phyloP scores from a whole-genome alignment of 1,140 invertebrate genomes.

The Metopolophium dirhodum region DNA sequence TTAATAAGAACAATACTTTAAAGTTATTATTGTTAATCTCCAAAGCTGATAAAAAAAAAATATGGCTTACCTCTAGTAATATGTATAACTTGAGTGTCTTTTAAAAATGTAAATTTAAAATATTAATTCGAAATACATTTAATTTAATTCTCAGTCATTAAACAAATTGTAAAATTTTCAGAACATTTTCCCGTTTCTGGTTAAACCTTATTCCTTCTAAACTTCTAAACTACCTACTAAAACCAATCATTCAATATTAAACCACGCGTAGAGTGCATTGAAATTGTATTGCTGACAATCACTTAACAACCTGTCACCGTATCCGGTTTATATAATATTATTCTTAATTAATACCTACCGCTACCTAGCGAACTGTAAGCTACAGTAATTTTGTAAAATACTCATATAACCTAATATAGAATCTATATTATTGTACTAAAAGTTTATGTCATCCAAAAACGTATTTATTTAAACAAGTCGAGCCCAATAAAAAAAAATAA shows the following conservation, averaged over 20 bases:
- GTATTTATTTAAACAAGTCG: no score
- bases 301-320: background rate
- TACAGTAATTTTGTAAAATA: background rate
- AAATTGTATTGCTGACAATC: background rate
- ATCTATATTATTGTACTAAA: no score
- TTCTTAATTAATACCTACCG: background rate
- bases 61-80: background rate
- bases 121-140: no score
- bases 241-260: background rate
- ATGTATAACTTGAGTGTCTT: no score
- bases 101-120: no score
- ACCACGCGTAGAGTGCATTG: background rate
- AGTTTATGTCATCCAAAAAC: no score
- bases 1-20: background rate
- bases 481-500: no score
- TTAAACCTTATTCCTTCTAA: background rate
- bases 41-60: background rate
- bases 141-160: background rate
- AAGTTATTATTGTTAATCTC: background rate
- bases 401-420: background rate
- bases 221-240: background rate
- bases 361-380: background rate
- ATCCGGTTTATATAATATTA: background rate
- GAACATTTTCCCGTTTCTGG: background rate
- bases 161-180: background rate